Evolutionary conservation across 2,113 vertebrate species (phyloP).

Genomic region (Callipepla californica): DNA sequence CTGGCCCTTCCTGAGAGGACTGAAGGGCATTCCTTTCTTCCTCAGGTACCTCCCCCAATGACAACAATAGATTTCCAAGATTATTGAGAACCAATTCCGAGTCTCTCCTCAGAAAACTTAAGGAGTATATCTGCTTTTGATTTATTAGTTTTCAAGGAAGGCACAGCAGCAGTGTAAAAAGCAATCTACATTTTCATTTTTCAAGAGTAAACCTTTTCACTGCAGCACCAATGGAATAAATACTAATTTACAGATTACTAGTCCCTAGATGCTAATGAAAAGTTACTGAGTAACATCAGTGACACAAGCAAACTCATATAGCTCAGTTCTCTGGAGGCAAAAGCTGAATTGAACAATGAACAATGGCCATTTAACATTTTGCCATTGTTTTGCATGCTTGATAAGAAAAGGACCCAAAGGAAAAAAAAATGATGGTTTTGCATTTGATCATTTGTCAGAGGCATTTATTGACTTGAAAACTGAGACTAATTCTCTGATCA

Average conservation of each 20-base stretch:
- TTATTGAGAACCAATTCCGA: background rate
- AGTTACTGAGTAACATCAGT: background rate
- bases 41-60: background rate
- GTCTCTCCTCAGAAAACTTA: background rate
- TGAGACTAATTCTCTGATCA: background rate
- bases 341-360: background rate
- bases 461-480: conserved; percentile 11
- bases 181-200: background rate
- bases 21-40: background rate
- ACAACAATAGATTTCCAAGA: background rate
- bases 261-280: background rate
- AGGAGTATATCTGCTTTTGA: background rate
- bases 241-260: background rate
- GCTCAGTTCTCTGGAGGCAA: background rate
- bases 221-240: background rate
- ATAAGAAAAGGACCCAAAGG: conserved; percentile 4
- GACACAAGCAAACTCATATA: background rate
- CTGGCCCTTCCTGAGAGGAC: background rate
- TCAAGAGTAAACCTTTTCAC: background rate
- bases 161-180: background rate
- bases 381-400: background rate
- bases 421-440: background rate
- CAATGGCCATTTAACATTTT: background rate
- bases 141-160: conserved; percentile 20
- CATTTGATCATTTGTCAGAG: background rate